Percentiles rank a stretch among this genome's conserved stretches.
These are phyloP conservation scores for Polydrusus pterygomalis DNA, from an alignment of 2,888 invertebrate genomes.

Conservation along the genomic window DNA sequence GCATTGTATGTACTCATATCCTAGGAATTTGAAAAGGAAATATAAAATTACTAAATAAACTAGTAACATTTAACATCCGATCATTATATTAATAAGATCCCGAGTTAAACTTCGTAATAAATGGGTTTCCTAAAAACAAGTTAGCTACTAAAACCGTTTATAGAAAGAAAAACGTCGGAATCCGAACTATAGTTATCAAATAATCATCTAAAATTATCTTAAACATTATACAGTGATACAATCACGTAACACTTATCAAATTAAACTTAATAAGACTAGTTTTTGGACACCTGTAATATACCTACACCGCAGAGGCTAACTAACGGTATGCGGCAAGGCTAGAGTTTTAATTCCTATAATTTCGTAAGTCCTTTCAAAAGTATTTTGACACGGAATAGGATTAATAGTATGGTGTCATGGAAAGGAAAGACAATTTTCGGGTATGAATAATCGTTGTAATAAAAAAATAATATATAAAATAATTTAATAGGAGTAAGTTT, in stretches of 20 bases:
- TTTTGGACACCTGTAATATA: conserved; percentile 28
- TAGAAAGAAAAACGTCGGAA: background rate
- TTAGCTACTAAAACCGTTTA: conserved; percentile 6
- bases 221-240: conserved; percentile 23
- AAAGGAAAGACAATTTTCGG: conserved; percentile 7
- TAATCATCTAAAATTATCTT: conserved; percentile 17
- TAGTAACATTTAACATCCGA: no score
- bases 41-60: no score
- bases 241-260: conserved; percentile 30
- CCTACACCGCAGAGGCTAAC: conserved; percentile 10
- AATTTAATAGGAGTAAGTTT: no score
- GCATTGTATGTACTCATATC: no score
- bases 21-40: no score
- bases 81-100: no score
- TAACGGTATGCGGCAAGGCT: conserved; percentile 32
- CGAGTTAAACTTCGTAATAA: background rate
- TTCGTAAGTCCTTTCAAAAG: conserved; percentile 32
- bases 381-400: conserved; percentile 32
- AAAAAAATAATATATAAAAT: background rate
- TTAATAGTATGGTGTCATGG: conserved; percentile 20
- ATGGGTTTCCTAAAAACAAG: background rate
- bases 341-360: conserved; percentile 37
- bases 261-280: conserved; percentile 22
- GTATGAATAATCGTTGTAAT: conserved; percentile 11
- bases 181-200: conserved; percentile 15